Evolutionary conservation across 2,113 vertebrate species (phyloP), one percentile per base, ranked within the genome.

Genomic region (Oxyruncus cristatus): DNA sequence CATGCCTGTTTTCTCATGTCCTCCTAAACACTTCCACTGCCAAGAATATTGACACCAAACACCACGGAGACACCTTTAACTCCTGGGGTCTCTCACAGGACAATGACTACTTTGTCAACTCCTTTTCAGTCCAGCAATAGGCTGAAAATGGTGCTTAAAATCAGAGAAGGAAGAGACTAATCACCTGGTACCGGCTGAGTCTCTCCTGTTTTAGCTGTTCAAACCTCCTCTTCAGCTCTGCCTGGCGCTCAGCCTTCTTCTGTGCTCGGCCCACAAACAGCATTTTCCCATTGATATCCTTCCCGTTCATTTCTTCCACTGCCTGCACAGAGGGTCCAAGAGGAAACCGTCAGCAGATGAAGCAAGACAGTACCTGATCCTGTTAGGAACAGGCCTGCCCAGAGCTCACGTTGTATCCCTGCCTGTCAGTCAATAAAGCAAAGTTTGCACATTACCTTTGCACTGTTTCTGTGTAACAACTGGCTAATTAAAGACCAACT

Each of bases 171-270:
- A 67, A 22, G 21, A 44, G 26, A 13, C 44, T 21, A 11, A 24
- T 97, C 85, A 99, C 99, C 99, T 99, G 99, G 82, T 99, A 99
- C 24, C 99, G 98, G 92, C 99, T 99, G 95, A 99, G 99, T 46
- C 99, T 97, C 92, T 99, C 99, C 95, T 99, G 99, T 95, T 99
- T 99, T 18, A 99, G 98, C 95, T 99, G 98, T 82, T 99, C 99
- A 97, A 99, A 99, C 85, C 98, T 99, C 91, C 99, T 97, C 93
- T 99, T 99, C 88, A 99, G 98, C 97, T 99, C 99, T 2, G 99
- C 98, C 96, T 99, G 99, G 6, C 99, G 98, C 85, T 99, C 99
- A n/a, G 99, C 99, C 96, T 99, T 99, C 97, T 99, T 99, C 97
- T 99, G 99, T 66, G 99, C 99, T 41, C 99, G 98, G 72, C 99